Conservation (phyloP, 2,113 vertebrate genomes). For the Apteryx owenii region DNA sequence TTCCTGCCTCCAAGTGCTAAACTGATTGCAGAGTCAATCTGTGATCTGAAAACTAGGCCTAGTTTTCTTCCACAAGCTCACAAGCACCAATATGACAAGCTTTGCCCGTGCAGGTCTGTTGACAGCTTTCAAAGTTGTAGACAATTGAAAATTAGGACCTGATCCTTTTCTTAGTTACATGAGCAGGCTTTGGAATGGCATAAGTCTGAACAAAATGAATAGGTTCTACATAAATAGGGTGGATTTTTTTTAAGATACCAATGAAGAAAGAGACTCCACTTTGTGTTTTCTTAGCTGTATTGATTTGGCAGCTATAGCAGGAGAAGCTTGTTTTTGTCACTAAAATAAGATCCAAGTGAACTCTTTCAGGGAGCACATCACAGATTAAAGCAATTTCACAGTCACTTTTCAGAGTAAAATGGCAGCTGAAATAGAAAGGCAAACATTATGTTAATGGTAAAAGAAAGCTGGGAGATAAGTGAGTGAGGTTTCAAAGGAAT, state of each 20-base stretch:
- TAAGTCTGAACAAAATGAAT: neutral
- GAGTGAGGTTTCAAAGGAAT: neutral
- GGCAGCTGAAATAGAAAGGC: neutral
- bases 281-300: neutral
- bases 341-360: neutral
- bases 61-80: neutral
- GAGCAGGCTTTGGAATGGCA: neutral
- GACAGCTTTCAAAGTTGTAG: neutral
- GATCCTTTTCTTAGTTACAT: neutral
- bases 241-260: neutral
- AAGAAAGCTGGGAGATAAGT: neutral
- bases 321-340: neutral
- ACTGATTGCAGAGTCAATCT: neutral
- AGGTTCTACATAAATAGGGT: neutral
- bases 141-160: neutral
- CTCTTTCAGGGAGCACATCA: neutral
- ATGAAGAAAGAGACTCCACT: neutral
- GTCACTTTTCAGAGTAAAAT: constrained; percentile 2
- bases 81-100: neutral
- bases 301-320: neutral
- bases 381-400: constrained; percentile 1
- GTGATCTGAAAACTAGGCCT: neutral
- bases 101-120: neutral
- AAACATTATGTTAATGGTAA: neutral
- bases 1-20: neutral